Base-by-base conservation (phyloP, 2,888 invertebrate genomes). In the Gymnocheta viridis region DNA sequence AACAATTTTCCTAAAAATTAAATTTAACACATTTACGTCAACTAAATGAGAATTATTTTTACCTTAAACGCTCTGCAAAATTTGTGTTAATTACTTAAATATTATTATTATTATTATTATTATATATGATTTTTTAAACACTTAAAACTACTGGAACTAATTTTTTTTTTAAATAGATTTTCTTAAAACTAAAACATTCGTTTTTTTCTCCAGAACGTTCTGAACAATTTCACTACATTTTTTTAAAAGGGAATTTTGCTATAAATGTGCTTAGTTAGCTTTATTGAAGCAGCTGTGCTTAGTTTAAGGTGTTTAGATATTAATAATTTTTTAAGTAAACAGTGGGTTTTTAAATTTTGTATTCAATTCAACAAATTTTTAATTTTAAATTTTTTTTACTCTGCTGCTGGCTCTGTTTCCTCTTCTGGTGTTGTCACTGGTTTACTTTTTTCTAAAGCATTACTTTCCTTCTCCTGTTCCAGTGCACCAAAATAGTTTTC, bases 401-500 rank as follows among this genome's bases (percentile, higher is more conserved):
- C 27, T 14, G 56, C 10, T 5, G 27, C 0, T 9, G 47, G 12
- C 19, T 72, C 77, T n/a, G n/a, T n/a, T 9, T 29, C 38, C 7
- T 32, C 10, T 6, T 60, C 12, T 6, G 60, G 44, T 19, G 24
- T 41, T 27, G n/a, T n/a, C n/a, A n/a, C n/a, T 7, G 64, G 66
- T 7, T 73, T 69, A 0, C 51, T 72, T 14, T 77, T 82, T 54
- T 86, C 86, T 41, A 86, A 49, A 1, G 83, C 86, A 29, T 82
- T 79, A 3, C 29, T 64, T 14, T 60, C 27, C 0, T 54, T 24
- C 5, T 54, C 12, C 0, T 86, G 88, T 38, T 86, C 82, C 49
- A 85, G 85, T 78, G 89, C 87, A 82, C 89, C 90, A 86, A 89
- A 91, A 73, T 91, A 91, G 14, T 87, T 86, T 64, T 89, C 91